Evolutionary conservation across 2,113 vertebrate genomes (phyloP).

Genomic region (Neotoma lepida): DNA sequence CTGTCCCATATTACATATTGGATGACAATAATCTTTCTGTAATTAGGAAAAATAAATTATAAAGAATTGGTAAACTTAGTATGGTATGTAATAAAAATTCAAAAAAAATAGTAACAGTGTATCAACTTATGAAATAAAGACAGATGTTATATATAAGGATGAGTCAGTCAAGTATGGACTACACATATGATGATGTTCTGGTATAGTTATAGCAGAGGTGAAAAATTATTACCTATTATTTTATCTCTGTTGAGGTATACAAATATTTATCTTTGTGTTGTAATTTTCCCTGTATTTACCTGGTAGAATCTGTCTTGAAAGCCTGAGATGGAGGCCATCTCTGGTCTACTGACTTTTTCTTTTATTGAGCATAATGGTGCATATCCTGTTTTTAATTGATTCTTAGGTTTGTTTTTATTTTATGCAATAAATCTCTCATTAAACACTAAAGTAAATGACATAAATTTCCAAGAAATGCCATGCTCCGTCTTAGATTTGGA

Average conservation of each 20-base stretch:
- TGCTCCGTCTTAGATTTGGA: neutral
- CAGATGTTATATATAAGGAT: neutral
- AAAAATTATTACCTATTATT: neutral
- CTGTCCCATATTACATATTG: neutral
- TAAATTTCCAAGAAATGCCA: neutral
- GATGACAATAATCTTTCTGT: neutral
- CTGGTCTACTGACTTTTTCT: neutral
- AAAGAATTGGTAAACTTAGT: neutral
- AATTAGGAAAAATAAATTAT: neutral
- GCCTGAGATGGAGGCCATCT: neutral
- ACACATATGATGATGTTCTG: no score
- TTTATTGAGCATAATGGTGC: neutral
- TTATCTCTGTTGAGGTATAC: neutral
- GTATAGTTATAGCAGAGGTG: neutral
- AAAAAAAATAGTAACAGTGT: neutral
- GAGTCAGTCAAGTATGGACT: neutral
- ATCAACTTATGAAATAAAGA: neutral
- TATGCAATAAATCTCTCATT: neutral
- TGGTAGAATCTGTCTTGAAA: neutral
- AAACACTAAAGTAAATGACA: neutral
- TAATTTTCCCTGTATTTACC: neutral
- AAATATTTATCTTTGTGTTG: neutral
- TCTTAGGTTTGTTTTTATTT: neutral
- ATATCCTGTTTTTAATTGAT: neutral
- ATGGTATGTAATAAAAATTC: neutral